Base-by-base conservation (phyloP, 2,113 vertebrate genomes). In the Actenoides hombroni region DNA sequence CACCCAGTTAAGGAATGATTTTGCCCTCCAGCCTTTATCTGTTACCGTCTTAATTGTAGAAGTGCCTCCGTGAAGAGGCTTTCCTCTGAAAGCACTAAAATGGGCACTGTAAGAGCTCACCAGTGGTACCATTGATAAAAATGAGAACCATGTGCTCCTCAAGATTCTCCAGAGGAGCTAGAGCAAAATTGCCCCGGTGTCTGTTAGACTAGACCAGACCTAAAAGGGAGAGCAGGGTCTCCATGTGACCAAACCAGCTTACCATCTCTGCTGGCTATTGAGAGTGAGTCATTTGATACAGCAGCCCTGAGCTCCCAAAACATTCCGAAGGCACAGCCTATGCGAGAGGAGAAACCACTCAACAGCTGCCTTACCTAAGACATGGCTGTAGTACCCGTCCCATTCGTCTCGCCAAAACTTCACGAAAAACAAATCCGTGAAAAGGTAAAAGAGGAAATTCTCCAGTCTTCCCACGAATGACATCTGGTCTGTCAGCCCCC, bases 381-480 rank as follows among this genome's bases (percentile, higher is more conserved):
- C 16, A 4, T 97, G 79, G 73, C 92, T 97, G 91, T 96, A 97
- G 91, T 98, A 98, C 20, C 51, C 76, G 92, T 98, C 91, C 95
- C 75, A 96, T 48, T 90, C 25, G 2, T 96, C 92, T 40, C 2
- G 42, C 79, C 78, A 93, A 44, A 94, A 44, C 61, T 76, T 86
- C 19, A 49, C 56, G 69, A 79, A 95, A 61, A 95, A 92, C 11
- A 93, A 59, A 83, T 97, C 94, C 10, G 6, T 78, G 21, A 31
- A 69, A 13, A 93, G n/a, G 54, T 98, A 98, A 21, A 97, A 90
- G 26, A 98, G 56, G 16, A 97, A 67, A 60, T 98, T 98, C 81
- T 75, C 81, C 13, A 98, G 21, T 79, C 97, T 96, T 92, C 98
- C 94, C 16, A 3, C 3, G 12, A 98, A 98, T 79, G 81, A 91